These are phyloP conservation scores for Apeira syringaria DNA, from an alignment of 2,888 invertebrate species.

Conservation along the genomic window DNA sequence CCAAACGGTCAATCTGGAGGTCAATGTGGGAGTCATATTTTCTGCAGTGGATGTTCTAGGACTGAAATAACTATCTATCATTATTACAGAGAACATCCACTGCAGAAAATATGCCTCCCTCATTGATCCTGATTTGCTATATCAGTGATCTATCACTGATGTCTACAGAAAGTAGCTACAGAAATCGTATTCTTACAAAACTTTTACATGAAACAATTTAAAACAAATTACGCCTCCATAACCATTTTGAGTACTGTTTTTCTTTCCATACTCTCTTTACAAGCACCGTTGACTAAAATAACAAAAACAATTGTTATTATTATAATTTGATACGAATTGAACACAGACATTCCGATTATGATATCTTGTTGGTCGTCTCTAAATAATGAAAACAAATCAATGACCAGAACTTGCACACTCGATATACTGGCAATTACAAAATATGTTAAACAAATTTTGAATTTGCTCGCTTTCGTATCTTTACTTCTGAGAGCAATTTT, in stretches of 20 bases:
- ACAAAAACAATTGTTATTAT: constrained; percentile 36
- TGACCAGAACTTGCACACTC: constrained; percentile 54
- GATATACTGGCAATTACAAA: constrained; percentile 53
- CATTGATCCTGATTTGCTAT: no score
- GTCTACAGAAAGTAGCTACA: no score
- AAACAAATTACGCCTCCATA: no score
- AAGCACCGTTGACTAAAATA: constrained; percentile 22
- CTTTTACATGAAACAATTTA: no score
- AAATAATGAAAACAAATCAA: constrained; percentile 40
- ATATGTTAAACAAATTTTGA: constrained; percentile 39
- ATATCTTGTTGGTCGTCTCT: neutral
- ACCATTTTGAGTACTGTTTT: constrained; percentile 1
- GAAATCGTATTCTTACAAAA: no score
- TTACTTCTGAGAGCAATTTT: constrained; percentile 34
- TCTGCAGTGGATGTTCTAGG: no score
- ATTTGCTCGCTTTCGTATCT: constrained; percentile 21
- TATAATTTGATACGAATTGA: constrained; percentile 40
- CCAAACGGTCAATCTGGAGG: no score
- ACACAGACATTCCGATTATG: constrained; percentile 16
- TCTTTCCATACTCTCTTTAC: neutral
- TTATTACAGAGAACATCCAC: no score
- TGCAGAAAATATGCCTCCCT: no score
- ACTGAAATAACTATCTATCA: no score
- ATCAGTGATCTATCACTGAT: no score
- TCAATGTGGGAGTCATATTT: no score